Evolutionary conservation across 2,888 invertebrate genomes (phyloP).

Genomic region (Andricus quercusramuli): DNA sequence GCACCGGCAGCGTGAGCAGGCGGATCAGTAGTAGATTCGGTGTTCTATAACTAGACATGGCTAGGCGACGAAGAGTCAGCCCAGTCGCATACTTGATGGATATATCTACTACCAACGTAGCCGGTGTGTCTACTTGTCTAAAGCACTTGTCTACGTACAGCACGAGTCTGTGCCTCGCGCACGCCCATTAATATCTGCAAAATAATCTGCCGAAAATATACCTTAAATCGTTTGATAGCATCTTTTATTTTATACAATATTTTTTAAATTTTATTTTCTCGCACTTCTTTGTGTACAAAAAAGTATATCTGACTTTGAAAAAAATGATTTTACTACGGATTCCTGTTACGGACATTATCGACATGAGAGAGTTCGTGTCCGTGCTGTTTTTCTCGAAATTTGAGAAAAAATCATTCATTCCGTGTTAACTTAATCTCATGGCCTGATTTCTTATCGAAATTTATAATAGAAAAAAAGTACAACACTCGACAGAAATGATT

Average conservation of each 20-base stretch:
- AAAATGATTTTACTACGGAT: background rate
- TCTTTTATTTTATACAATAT: background rate
- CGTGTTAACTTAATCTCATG: background rate
- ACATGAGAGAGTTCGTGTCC: too few relatives aligned
- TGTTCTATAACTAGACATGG: conserved; percentile 40
- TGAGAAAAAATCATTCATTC: background rate
- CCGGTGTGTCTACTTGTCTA: conserved; percentile 1
- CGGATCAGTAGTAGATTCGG: conserved; percentile 38
- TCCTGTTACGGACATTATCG: background rate
- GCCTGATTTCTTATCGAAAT: background rate
- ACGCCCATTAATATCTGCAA: background rate
- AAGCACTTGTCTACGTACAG: background rate
- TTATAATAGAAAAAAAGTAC: background rate
- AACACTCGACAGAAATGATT: too few relatives aligned
- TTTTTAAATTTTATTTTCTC: too few relatives aligned
- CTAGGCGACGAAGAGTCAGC: conserved; percentile 38
- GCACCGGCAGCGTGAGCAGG: conserved; percentile 1
- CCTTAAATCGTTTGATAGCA: background rate
- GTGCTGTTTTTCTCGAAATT: background rate
- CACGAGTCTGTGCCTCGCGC: background rate
- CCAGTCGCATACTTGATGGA: conserved; percentile 45
- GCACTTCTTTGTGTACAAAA: too few relatives aligned
- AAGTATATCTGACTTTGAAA: background rate
- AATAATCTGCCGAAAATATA: background rate
- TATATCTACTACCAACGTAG: conserved; percentile 27